These are phyloP conservation scores for Dermatemys mawii DNA, from an alignment of 2,113 vertebrate genomes.

Conservation along the genomic window DNA sequence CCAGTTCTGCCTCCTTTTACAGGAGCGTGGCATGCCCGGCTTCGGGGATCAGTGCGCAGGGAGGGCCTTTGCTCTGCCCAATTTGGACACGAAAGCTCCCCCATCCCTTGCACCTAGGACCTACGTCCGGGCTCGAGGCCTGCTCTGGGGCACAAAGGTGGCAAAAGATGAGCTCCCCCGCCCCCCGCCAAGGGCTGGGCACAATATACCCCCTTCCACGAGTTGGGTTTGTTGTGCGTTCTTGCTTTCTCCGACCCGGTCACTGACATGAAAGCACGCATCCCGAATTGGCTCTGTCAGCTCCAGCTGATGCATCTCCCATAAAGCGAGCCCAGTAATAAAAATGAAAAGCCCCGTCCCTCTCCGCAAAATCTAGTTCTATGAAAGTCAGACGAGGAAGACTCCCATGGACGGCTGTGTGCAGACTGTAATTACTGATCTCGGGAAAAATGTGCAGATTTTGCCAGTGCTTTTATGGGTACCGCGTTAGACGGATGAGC, in stretches of 20 bases:
- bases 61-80: background rate
- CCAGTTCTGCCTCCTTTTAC: no score
- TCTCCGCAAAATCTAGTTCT: conserved; percentile 15
- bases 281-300: conserved; percentile 33
- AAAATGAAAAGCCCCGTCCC: conserved; percentile 37
- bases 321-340: conserved; percentile 51
- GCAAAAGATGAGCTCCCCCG: background rate
- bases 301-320: conserved; percentile 53
- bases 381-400: conserved; percentile 58
- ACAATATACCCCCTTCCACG: background rate
- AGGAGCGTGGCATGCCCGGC: no score
- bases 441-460: conserved; percentile 41
- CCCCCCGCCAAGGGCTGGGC: background rate
- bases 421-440: conserved; percentile 58
- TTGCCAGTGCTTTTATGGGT: conserved; percentile 69
- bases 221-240: background rate
- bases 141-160: background rate
- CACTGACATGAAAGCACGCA: background rate
- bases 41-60: no score
- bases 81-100: background rate
- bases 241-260: conserved; percentile 38
- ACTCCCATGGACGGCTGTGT: conserved; percentile 37
- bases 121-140: background rate
- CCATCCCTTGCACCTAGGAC: background rate
- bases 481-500: conserved; percentile 50